phyloP scores from a whole-genome alignment of 2,888 invertebrate species.

The Merodon equestris region DNA sequence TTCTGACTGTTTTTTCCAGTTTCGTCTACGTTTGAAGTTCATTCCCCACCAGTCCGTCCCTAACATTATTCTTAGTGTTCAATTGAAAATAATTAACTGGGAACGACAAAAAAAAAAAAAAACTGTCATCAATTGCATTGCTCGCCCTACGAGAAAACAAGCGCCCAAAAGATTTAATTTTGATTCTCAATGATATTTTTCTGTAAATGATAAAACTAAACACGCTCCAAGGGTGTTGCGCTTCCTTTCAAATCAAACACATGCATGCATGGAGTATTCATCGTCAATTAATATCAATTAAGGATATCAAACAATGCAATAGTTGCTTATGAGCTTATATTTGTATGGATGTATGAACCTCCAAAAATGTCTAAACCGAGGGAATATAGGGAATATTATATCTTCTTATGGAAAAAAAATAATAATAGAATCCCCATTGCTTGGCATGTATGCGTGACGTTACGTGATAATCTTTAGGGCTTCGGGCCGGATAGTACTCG shows the following conservation, averaged over 20 bases:
- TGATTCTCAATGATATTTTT: slow-evolving; percentile 56
- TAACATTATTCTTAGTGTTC: slow-evolving; percentile 46
- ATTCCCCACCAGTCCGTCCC: slow-evolving; percentile 32
- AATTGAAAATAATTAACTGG: slow-evolving; percentile 64
- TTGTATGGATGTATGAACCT: too few relatives aligned
- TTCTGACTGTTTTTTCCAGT: slow-evolving; percentile 26
- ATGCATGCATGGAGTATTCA: slow-evolving; percentile 48
- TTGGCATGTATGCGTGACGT: background rate
- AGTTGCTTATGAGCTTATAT: too few relatives aligned
- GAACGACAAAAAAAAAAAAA: slow-evolving; percentile 44
- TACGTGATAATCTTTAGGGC: background rate
- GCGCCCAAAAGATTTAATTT: slow-evolving; percentile 49
- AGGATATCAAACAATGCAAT: slow-evolving; percentile 38
- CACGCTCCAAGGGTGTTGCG: slow-evolving; percentile 56
- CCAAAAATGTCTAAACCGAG: slow-evolving; percentile 12
- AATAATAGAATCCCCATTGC: background rate
- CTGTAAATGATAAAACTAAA: slow-evolving; percentile 61
- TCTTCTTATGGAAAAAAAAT: background rate
- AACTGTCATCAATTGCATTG: slow-evolving; percentile 35
- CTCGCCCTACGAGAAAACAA: slow-evolving; percentile 30
- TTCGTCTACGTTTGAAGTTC: slow-evolving; percentile 42
- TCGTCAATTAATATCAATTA: slow-evolving; percentile 66
- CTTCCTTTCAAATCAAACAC: slow-evolving; percentile 57
- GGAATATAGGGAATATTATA: background rate
- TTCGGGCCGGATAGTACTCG: background rate